These are phyloP conservation scores for Pogonognathellus flavescens DNA, from an alignment of 1,140 invertebrate genomes.

Conservation along the genomic window DNA sequence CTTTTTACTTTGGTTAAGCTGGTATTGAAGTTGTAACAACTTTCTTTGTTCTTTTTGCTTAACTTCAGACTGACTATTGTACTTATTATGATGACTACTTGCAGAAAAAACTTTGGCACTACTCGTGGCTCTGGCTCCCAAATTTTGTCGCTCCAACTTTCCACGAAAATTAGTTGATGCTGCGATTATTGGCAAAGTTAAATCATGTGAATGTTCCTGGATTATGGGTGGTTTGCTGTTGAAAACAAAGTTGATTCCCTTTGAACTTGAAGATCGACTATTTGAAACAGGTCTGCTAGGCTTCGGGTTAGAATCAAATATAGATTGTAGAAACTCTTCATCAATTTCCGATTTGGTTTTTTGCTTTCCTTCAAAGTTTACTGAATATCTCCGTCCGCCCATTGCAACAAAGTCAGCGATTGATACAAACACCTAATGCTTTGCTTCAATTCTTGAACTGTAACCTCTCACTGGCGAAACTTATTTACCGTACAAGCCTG, in stretches of 20 bases:
- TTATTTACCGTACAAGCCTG: too few species aligned
- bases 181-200: slow-evolving; percentile 21
- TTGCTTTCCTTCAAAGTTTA: slow-evolving; percentile 7
- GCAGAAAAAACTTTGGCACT: slow-evolving; percentile 39
- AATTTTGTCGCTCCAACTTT: background rate
- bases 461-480: too few species aligned
- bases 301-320: background rate
- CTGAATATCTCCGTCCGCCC: slow-evolving; percentile 17
- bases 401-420: background rate
- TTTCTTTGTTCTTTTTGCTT: slow-evolving; percentile 28
- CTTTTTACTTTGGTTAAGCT: background rate
- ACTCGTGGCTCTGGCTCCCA: background rate
- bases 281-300: background rate
- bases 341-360: slow-evolving; percentile 16
- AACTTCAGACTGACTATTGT: slow-evolving; percentile 21
- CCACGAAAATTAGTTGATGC: background rate
- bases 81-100: slow-evolving; percentile 6
- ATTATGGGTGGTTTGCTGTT: background rate
- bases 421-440: background rate
- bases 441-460: too few species aligned
- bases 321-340: slow-evolving; percentile 15
- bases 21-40: slow-evolving; percentile 10
- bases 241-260: background rate
- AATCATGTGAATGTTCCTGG: background rate
- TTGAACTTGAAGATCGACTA: background rate